phyloP scores from a whole-genome alignment of 2,888 invertebrate species.

The Gibbula magus region DNA sequence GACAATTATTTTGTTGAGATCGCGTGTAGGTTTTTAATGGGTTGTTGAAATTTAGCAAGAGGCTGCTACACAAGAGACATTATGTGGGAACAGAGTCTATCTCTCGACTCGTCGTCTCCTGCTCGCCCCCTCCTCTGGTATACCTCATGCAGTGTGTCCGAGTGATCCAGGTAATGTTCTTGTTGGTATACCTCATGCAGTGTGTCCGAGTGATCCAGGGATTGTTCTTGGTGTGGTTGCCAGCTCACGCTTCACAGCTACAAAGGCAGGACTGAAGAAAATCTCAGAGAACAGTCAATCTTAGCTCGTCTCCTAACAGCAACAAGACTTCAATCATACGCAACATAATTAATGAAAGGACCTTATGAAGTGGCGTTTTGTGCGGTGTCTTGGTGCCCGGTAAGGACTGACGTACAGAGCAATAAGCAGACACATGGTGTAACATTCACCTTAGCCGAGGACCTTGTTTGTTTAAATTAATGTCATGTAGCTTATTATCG shows the following conservation, averaged over 20 bases:
- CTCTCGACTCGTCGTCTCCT: not conserved
- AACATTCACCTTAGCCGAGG: no score
- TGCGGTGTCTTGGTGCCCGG: not conserved
- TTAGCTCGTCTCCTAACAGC: not conserved
- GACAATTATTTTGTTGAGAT: no score
- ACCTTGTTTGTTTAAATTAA: constrained; percentile 18
- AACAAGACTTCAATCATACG: not conserved
- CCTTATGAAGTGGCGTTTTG: not conserved
- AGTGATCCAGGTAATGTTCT: not conserved
- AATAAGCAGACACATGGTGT: not conserved
- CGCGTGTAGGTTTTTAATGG: no score
- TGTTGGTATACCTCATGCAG: not conserved
- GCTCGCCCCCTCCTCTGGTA: not conserved
- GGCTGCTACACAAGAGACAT: no score
- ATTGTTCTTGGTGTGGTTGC: not conserved
- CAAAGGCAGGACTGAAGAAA: not conserved
- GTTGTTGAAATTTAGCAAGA: no score
- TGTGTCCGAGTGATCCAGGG: not conserved
- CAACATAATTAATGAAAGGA: not conserved
- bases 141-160: not conserved
- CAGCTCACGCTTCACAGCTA: not conserved
- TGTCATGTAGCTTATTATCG: constrained; percentile 9
- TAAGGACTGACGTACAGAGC: not conserved
- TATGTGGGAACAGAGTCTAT: not conserved
- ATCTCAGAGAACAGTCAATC: not conserved